Evolutionary conservation across 1,140 invertebrate genomes (phyloP).

Genomic region (Orchesella cincta): DNA sequence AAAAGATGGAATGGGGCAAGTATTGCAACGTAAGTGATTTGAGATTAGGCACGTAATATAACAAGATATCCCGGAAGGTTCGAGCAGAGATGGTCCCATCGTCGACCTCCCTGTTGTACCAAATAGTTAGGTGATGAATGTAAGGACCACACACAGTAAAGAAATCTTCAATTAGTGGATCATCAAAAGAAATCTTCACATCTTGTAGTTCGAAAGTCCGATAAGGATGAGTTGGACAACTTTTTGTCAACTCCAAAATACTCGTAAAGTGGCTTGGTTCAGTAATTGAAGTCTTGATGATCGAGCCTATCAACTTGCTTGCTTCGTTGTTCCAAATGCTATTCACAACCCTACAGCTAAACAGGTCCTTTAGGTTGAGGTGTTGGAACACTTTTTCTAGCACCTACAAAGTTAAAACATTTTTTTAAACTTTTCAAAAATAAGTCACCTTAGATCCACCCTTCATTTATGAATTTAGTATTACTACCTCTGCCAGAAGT

Average conservation of each 20-base stretch:
- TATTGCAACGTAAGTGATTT: slow-evolving; percentile 30
- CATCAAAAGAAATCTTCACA: slow-evolving; percentile 15
- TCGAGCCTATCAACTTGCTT: not conserved
- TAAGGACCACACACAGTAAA: slow-evolving; percentile 30
- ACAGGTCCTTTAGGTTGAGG: slow-evolving; percentile 22
- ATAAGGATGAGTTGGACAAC: slow-evolving; percentile 29
- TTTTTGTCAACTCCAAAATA: slow-evolving; percentile 27
- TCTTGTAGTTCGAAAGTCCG: slow-evolving; percentile 37
- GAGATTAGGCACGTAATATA: slow-evolving; percentile 38
- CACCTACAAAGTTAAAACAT: slow-evolving; percentile 16
- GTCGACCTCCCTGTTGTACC: slow-evolving; percentile 33
- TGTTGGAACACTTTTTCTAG: slow-evolving; percentile 34
- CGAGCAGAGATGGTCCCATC: not conserved
- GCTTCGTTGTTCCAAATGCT: slow-evolving; percentile 34
- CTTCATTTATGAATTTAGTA: not conserved
- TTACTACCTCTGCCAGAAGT: slow-evolving; percentile 30
- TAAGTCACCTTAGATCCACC: not conserved
- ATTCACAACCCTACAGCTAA: slow-evolving; percentile 32
- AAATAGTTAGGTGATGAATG: slow-evolving; percentile 25
- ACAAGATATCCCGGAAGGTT: slow-evolving; percentile 36
- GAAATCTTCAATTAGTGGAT: slow-evolving; percentile 4
- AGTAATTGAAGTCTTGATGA: not conserved
- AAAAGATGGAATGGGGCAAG: slow-evolving; percentile 25
- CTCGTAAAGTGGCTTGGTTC: not conserved
- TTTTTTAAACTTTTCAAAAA: not conserved